Conservation (phyloP, 2,888 invertebrate genomes). For the Chloroclystis v-ata region DNA sequence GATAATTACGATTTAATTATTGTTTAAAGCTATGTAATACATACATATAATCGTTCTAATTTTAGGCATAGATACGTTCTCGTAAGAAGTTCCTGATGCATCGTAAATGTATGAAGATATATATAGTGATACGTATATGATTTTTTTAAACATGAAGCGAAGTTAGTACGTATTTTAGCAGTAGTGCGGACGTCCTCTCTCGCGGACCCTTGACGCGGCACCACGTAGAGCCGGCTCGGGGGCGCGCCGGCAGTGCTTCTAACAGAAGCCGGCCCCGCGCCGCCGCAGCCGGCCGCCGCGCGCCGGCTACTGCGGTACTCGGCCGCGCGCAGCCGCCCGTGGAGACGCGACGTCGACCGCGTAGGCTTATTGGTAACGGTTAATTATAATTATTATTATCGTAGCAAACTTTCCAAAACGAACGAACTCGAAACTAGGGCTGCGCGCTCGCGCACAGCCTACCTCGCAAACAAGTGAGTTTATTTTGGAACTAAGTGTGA, state of each 20-base stretch:
- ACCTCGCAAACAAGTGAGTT: constrained; percentile 87
- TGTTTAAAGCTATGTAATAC: constrained; percentile 80
- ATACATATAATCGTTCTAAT: constrained; percentile 80
- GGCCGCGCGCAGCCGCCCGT: constrained; percentile 50
- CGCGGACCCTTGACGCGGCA: constrained; percentile 49
- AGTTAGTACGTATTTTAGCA: constrained; percentile 77
- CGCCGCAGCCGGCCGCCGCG: constrained; percentile 15
- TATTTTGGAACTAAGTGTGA: constrained; percentile 87
- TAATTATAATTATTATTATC: constrained; percentile 77
- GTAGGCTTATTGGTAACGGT: constrained; percentile 77
- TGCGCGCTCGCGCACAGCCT: constrained; percentile 79
- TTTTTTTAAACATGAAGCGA: constrained; percentile 77
- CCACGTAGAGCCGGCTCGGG: constrained; percentile 32
- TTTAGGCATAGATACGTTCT: constrained; percentile 79
- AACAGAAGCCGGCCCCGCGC: constrained; percentile 23
- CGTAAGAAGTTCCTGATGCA: constrained; percentile 79
- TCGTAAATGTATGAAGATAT: constrained; percentile 78
- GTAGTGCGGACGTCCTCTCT: constrained; percentile 75
- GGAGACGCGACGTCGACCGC: constrained; percentile 71
- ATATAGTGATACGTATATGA: constrained; percentile 78
- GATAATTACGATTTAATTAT: constrained; percentile 80
- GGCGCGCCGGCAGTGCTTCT: constrained; percentile 21
- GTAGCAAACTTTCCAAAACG: constrained; percentile 80
- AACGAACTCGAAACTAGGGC: constrained; percentile 80
- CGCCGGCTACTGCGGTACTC: constrained; percentile 32